Base-by-base conservation (phyloP, 2,113 vertebrate species). In the Cyprinus carpio region DNA sequence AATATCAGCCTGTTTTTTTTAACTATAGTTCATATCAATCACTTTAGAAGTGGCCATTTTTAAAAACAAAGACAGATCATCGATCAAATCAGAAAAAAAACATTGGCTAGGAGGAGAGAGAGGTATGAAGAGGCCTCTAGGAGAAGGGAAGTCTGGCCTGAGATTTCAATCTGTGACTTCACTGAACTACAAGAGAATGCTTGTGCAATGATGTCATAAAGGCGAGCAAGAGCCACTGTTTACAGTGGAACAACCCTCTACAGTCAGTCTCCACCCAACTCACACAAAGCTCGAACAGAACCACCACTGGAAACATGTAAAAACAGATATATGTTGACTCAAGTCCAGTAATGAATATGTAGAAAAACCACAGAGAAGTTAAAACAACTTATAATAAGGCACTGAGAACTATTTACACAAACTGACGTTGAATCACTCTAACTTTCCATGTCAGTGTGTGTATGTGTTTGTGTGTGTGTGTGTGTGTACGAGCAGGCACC, bases 401-500 rank as follows among this genome's bases (percentile, higher is more conserved):
- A 51, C 27, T 67, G 43, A 69, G 81, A 11, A 6, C 31, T 58
- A 74, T 83, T 72, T 83, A 82, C 74, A 62, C 20, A 4, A 84
- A 84, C 20, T 76, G 72, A 43, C 9, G 25, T 76, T 51, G 43
- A 84, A 64, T 83, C 4, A 75, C 67, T 54, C 43, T 51, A 67
- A 71, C 49, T 75, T 75, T 84, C 76, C 78, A 84, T 80, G 78
- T 40, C 27, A 71, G 80, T 27, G 37, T 76, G 29, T 64, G 37
- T 23, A 13, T 20, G 71, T 43, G 37, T 69, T 20, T 69, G 71
- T 89, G 91, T 87, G 91, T 92, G 91, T 85, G 88, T 37, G 31
- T 71, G 18, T 23, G 31, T 11, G 29, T 85, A 91, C 92, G 91
- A 85, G 87, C 89, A 34, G 29, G 78, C 89, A 87, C 85, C 89